A percentile compares a stretch with the other conserved stretches of the same genome.
These are phyloP conservation scores for Takifugu bimaculatus DNA, from an alignment of 2,113 vertebrate species.

Conservation along the genomic window DNA sequence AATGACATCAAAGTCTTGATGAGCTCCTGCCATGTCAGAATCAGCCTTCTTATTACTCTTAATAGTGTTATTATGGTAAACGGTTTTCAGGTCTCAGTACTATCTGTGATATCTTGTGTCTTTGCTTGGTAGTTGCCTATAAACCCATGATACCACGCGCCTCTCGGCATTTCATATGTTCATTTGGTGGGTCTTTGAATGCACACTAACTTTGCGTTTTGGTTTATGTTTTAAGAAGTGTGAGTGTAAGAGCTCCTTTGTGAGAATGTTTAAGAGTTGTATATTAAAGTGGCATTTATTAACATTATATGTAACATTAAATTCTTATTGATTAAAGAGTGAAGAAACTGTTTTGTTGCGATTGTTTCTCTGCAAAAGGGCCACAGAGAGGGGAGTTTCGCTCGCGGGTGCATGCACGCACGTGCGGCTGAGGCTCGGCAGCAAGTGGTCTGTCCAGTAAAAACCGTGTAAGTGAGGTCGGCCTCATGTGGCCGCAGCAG, in stretches of 20 bases:
- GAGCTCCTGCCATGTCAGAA: conserved; percentile 40
- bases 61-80: conserved; percentile 39
- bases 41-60: conserved; percentile 42
- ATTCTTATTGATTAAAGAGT: conserved; percentile 65
- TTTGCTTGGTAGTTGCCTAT: conserved; percentile 68
- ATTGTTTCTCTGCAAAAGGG: not conserved
- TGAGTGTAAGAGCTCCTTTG: conserved; percentile 40
- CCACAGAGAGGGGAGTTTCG: no score
- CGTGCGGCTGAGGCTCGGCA: no score
- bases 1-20: conserved; percentile 46
- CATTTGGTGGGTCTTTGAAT: conserved; percentile 58
- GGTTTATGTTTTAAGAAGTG: conserved; percentile 61
- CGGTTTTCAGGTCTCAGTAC: conserved; percentile 44
- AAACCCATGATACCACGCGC: conserved; percentile 59
- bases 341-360: conserved; percentile 22
- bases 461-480: no score
- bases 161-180: conserved; percentile 64
- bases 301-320: conserved; percentile 69
- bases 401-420: no score
- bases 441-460: no score
- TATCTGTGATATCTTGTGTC: conserved; percentile 59
- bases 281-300: conserved; percentile 71
- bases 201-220: conserved; percentile 63
- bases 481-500: no score
- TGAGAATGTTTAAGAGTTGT: conserved; percentile 56